A percentile compares a stretch with the other conserved stretches of the same genome.
phyloP scores from a whole-genome alignment of 2,888 invertebrate species.

The Limnephilus rhombicus region DNA sequence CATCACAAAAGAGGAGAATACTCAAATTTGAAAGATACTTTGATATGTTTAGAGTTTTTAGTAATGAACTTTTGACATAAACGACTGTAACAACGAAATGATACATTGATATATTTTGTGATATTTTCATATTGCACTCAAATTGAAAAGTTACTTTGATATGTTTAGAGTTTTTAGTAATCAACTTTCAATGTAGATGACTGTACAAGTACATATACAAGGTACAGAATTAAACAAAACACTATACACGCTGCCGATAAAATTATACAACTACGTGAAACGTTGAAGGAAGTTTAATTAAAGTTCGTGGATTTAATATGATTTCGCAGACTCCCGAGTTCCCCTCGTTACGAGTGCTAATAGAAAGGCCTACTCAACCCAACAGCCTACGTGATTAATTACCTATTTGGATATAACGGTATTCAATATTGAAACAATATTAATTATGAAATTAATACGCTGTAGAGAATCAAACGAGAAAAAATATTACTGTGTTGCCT shows the following conservation, averaged over 20 bases:
- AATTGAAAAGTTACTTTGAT: too few species aligned
- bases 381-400: not conserved
- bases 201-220: not conserved
- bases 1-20: too few species aligned
- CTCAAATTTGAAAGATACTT: too few species aligned
- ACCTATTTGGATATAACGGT: not conserved
- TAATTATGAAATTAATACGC: not conserved
- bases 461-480: not conserved
- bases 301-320: slow-evolving; percentile 33
- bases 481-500: not conserved
- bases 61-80: too few species aligned
- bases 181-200: not conserved
- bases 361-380: not conserved
- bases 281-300: slow-evolving; percentile 27
- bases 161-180: not conserved
- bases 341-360: not conserved
- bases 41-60: too few species aligned
- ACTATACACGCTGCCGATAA: not conserved
- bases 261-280: slow-evolving; percentile 6
- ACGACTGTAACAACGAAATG: too few species aligned
- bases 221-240: not conserved
- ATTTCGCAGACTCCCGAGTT: not conserved
- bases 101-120: too few species aligned
- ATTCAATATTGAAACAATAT: not conserved
- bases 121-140: too few species aligned